These are phyloP conservation scores for Knipowitschia caucasica DNA, from an alignment of 2,797 vertebrate genomes.

Conservation along the genomic window DNA sequence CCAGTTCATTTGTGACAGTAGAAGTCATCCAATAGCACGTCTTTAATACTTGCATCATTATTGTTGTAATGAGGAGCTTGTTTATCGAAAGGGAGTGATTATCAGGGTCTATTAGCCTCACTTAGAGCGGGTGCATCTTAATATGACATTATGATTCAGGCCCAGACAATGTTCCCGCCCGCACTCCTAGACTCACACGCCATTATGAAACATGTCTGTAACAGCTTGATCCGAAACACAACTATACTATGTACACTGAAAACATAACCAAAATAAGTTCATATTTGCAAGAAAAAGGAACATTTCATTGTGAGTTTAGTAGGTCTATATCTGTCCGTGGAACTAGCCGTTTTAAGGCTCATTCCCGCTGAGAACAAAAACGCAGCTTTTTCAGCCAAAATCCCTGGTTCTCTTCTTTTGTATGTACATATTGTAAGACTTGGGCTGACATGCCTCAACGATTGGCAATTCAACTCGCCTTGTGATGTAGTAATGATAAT, in stretches of 20 bases:
- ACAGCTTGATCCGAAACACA: slow-evolving; percentile 65
- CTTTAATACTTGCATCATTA: slow-evolving; percentile 72
- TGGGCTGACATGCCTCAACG: too few species aligned
- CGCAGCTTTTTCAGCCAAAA: too few species aligned
- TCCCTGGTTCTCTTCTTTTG: too few species aligned
- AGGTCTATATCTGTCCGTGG: too few species aligned
- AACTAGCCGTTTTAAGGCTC: too few species aligned
- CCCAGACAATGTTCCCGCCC: slow-evolving; percentile 70
- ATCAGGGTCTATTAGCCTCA: slow-evolving; percentile 71
- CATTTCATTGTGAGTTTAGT: too few species aligned
- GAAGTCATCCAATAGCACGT: slow-evolving; percentile 65
- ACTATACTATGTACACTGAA: slow-evolving; percentile 13
- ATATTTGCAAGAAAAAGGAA: slow-evolving; percentile 8
- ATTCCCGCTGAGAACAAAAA: too few species aligned
- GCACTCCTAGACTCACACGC: slow-evolving; percentile 70
- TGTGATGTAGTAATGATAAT: too few species aligned
- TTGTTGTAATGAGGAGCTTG: slow-evolving; percentile 71
- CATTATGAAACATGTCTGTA: slow-evolving; percentile 62
- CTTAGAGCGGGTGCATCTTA: slow-evolving; percentile 70
- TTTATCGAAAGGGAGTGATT: slow-evolving; percentile 78
- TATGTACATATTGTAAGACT: too few species aligned
- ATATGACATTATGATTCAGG: slow-evolving; percentile 77
- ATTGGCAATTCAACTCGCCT: too few species aligned
- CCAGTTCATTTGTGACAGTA: slow-evolving; percentile 51
- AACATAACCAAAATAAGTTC: slow-evolving; percentile 23